Evolutionary conservation across 2,797 vertebrate genomes (phyloP).

Genomic region (Australoheros facetus): DNA sequence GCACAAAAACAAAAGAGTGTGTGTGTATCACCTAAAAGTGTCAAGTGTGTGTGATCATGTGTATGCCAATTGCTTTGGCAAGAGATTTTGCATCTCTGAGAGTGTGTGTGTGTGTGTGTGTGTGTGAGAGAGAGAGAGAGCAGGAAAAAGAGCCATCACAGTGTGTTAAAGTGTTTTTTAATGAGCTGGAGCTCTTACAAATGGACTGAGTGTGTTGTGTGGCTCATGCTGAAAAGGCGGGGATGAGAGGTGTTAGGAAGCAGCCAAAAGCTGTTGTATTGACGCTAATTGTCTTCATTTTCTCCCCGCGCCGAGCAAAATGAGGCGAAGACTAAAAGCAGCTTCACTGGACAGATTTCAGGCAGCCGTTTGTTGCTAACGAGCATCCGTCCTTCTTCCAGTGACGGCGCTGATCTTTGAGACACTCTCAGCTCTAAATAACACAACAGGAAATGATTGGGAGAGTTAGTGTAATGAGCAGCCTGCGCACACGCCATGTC

Average conservation of each 20-base stretch:
- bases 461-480: not conserved
- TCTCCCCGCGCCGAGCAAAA: not conserved
- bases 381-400: not conserved
- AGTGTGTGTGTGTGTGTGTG: not conserved
- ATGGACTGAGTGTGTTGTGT: conserved; percentile 39
- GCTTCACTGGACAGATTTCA: conserved; percentile 16
- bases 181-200: conserved; percentile 59
- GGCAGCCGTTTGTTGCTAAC: not conserved
- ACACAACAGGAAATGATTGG: not conserved
- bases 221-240: conserved; percentile 39
- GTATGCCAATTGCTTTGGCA: conserved; percentile 1
- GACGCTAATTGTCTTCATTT: conserved; percentile 50
- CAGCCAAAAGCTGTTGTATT: conserved; percentile 35
- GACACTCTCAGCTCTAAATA: not conserved
- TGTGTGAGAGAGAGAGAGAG: not conserved
- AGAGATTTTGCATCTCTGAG: not conserved
- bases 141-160: conserved; percentile 46
- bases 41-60: conserved; percentile 28
- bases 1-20: not conserved
- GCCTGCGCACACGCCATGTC: no score
- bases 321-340: conserved; percentile 20
- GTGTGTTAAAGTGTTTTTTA: conserved; percentile 59
- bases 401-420: not conserved
- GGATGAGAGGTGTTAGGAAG: conserved; percentile 32
- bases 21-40: conserved; percentile 12